These are phyloP conservation scores for Eupithecia insigniata DNA, from an alignment of 2,888 invertebrate species.

Conservation along the genomic window DNA sequence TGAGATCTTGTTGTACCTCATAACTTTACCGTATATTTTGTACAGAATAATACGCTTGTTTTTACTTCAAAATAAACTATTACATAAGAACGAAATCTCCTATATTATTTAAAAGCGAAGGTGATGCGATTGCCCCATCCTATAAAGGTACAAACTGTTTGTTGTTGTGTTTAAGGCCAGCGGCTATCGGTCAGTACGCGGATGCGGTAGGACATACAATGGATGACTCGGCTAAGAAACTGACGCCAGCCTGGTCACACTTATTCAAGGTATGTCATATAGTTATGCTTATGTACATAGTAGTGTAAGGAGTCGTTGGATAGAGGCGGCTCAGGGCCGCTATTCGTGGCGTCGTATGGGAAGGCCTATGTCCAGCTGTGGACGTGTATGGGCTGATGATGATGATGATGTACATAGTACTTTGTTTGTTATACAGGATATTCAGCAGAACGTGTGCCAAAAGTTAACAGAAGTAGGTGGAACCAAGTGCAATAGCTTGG, in stretches of 20 bases:
- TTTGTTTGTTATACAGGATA: not conserved
- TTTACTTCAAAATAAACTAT: not conserved
- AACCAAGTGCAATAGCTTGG: not conserved
- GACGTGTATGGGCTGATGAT: too few species aligned
- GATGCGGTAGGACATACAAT: slow-evolving; percentile 57
- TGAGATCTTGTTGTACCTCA: too few species aligned
- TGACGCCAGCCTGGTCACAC: slow-evolving; percentile 90
- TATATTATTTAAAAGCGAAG: not conserved
- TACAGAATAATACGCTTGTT: not conserved
- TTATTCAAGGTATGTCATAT: slow-evolving; percentile 86
- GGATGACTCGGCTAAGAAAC: slow-evolving; percentile 60
- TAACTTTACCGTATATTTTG: too few species aligned
- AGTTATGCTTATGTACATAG: not conserved
- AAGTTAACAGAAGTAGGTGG: not conserved
- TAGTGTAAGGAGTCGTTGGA: too few species aligned
- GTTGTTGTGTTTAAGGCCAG: slow-evolving; percentile 61
- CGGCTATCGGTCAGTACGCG: slow-evolving; percentile 86
- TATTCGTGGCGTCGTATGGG: too few species aligned
- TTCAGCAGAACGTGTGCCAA: not conserved
- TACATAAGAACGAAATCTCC: not conserved
- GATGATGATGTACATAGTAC: too few species aligned
- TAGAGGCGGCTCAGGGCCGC: too few species aligned
- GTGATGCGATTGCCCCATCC: too few species aligned
- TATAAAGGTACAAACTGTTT: not conserved
- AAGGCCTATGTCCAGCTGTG: too few species aligned